Conservation (phyloP, 2,113 vertebrate species). For the Aldabrachelys gigantea region DNA sequence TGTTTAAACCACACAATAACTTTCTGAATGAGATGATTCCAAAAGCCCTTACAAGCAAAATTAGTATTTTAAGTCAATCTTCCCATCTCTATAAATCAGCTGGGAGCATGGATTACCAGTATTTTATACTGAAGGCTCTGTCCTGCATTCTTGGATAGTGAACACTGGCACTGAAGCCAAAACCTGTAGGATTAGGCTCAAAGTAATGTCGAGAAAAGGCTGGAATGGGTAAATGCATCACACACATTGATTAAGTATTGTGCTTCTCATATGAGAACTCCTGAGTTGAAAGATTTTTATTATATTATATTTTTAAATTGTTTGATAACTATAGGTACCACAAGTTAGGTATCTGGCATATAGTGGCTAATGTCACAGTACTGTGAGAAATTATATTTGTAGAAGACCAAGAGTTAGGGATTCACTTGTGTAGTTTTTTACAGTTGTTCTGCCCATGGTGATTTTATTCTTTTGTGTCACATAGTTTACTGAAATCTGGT, state of each 20-base stretch:
- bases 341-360: neutral
- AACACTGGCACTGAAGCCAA: neutral
- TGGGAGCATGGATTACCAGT: neutral
- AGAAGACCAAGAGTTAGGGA: neutral
- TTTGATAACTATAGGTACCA: neutral
- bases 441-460: neutral
- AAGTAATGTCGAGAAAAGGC: neutral
- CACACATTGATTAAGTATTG: neutral
- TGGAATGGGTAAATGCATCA: neutral
- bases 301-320: neutral
- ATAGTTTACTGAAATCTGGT: neutral
- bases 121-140: neutral
- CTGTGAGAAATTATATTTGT: neutral
- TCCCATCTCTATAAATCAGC: neutral
- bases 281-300: neutral
- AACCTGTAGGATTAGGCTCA: neutral
- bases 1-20: neutral
- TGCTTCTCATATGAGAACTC: neutral
- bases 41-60: neutral
- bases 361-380: neutral
- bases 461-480: neutral
- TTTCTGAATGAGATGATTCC: constrained; percentile 16
- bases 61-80: neutral
- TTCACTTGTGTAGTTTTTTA: neutral
- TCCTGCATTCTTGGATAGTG: accelerated